These are phyloP conservation scores for Aleiodes testaceus DNA, from an alignment of 2,888 invertebrate genomes.

Conservation along the genomic window DNA sequence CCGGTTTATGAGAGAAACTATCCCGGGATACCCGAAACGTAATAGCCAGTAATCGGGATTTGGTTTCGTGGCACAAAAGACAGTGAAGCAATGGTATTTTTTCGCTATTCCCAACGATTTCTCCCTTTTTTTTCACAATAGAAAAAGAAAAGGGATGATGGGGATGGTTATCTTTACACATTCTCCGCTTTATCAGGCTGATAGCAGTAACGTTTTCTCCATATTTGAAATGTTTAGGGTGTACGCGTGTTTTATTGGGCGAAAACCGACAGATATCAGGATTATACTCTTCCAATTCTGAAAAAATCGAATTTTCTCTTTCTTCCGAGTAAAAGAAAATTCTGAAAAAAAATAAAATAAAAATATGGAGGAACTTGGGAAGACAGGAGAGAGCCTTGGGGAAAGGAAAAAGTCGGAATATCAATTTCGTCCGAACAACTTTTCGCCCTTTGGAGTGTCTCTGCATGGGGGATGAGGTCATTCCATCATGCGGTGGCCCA, in stretches of 20 bases:
- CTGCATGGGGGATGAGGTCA: constrained; percentile 35
- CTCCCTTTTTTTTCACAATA: neutral
- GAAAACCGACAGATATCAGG: constrained; percentile 78
- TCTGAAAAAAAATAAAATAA: neutral
- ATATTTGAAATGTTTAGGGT: constrained; percentile 46
- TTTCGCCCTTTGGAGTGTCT: constrained; percentile 55
- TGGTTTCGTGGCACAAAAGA: constrained; percentile 52
- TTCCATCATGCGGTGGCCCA: constrained; percentile 52
- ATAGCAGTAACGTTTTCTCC: constrained; percentile 63
- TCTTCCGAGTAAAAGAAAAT: constrained; percentile 18
- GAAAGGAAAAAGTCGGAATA: constrained; percentile 62
- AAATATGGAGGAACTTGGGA: neutral
- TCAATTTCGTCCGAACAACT: constrained; percentile 68
- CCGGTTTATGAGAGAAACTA: constrained; percentile 40
- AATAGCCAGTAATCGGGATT: constrained; percentile 63
- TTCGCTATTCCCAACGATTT: neutral
- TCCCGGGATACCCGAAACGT: constrained; percentile 58
- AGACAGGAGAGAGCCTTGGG: constrained; percentile 1
- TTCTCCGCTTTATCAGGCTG: constrained; percentile 66
- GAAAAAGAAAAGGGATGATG: constrained; percentile 45
- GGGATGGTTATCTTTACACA: constrained; percentile 67
- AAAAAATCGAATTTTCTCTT: constrained; percentile 9
- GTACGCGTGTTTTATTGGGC: constrained; percentile 77
- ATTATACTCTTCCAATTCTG: constrained; percentile 62
- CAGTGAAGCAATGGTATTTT: neutral